A percentile compares a stretch with the other conserved stretches of the same genome.
These are phyloP conservation scores for Volucella bombylans DNA, from an alignment of 2,888 invertebrate genomes.

Conservation along the genomic window DNA sequence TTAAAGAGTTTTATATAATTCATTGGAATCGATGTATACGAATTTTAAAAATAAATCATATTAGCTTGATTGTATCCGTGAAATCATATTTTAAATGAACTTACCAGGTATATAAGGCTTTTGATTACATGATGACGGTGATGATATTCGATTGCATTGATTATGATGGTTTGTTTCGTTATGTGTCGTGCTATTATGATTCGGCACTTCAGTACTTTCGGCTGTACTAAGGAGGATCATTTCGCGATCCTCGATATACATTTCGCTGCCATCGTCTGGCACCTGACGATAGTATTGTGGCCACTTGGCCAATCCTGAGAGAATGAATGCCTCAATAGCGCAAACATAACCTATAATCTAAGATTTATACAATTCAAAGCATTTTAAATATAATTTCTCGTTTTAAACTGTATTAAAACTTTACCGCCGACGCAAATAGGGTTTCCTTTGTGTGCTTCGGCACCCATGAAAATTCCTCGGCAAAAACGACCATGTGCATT, in stretches of 20 bases:
- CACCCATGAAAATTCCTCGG: slow-evolving; percentile 87
- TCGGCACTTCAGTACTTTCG: slow-evolving; percentile 82
- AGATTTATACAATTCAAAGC: background rate
- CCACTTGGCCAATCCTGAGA: slow-evolving; percentile 85
- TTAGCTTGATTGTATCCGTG: background rate
- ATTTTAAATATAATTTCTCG: background rate
- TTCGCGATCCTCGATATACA: slow-evolving; percentile 84
- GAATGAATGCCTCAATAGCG: slow-evolving; percentile 85
- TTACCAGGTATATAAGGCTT: slow-evolving; percentile 83
- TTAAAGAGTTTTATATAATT: no score
- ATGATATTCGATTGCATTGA: slow-evolving; percentile 80
- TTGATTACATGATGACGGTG: slow-evolving; percentile 83
- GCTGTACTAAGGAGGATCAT: slow-evolving; percentile 83
- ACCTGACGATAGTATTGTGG: slow-evolving; percentile 85
- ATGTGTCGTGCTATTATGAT: slow-evolving; percentile 78
- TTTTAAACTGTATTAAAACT: slow-evolving; percentile 75
- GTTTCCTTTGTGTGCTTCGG: slow-evolving; percentile 89
- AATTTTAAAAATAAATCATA: no score
- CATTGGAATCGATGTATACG: no score
- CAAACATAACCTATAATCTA: slow-evolving; percentile 86
- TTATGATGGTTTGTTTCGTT: slow-evolving; percentile 82
- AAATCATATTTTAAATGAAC: slow-evolving; percentile 33
- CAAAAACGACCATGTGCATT: slow-evolving; percentile 87
- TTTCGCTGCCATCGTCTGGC: slow-evolving; percentile 85
- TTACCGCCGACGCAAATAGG: slow-evolving; percentile 86